phyloP scores from a whole-genome alignment of 2,113 vertebrate genomes.

The Columba janthina region DNA sequence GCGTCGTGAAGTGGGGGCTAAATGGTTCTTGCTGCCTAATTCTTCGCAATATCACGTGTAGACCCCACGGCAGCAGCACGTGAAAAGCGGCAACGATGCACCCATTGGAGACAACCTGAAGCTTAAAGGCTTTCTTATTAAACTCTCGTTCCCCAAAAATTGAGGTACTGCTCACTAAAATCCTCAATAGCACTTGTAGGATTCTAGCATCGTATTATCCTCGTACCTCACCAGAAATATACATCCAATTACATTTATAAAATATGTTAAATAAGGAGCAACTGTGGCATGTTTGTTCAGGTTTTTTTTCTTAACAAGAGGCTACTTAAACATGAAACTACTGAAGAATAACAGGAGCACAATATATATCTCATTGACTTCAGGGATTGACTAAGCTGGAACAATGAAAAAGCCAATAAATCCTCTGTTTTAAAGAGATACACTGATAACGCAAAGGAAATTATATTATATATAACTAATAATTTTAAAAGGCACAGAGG shows the following conservation, averaged over 20 bases:
- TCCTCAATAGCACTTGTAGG: neutral
- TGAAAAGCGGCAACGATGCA: neutral
- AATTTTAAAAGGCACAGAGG: conserved; percentile 52
- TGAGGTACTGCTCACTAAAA: neutral
- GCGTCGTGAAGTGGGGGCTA: neutral
- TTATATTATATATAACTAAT: conserved; percentile 31
- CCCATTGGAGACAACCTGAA: neutral
- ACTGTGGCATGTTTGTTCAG: neutral
- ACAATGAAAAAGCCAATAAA: conserved; percentile 42
- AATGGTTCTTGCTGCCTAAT: neutral
- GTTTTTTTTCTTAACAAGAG: neutral
- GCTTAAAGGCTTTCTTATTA: neutral
- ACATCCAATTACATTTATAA: neutral
- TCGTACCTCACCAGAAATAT: neutral
- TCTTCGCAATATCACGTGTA: neutral
- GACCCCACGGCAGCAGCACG: neutral
- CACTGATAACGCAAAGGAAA: conserved; percentile 44
- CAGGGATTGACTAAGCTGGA: neutral
- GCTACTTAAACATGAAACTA: neutral
- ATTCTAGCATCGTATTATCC: neutral
- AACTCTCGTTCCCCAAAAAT: neutral
- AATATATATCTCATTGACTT: neutral
- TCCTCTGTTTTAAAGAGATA: conserved; percentile 39
- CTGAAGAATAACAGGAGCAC: neutral
- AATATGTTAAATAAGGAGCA: neutral